Evolutionary conservation across 2,113 vertebrate genomes (phyloP), one percentile per base, ranked within the genome.

Genomic region (Myanophis thanlyinensis): DNA sequence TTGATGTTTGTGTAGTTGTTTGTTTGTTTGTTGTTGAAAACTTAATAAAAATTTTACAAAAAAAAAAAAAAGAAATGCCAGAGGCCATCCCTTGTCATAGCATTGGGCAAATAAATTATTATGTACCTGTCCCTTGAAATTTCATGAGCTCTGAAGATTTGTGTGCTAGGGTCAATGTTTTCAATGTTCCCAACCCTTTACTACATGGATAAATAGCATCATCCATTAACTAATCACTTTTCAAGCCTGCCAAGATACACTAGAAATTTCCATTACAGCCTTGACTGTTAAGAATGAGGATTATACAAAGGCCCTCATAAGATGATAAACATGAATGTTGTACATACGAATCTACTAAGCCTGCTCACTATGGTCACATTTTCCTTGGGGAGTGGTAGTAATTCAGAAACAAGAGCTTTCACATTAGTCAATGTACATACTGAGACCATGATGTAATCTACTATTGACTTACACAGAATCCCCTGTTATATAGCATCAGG

Each of bases 51-150:
- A n/a, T n/a, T n/a, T n/a, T n/a, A n/a, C n/a, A n/a, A n/a, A n/a
- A n/a, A n/a, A n/a, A n/a, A n/a, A n/a, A n/a, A n/a, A n/a, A 85
- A 85, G 91, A 89, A 35, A 44, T 15, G 0, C 53, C 85, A 87
- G 53, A 90, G 15, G 9, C 2, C 0, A 0, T 0, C 0, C 91
- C 46, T 40, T n/a, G n/a, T 0, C 23, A 47, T 62, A 1, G 12
- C 7, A 25, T 35, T 73, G n/a, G 27, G 10, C 30, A n/a, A 49
- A 22, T 25, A 25, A 15, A 84, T 80, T 52, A 84, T 87, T 62
- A 87, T 44, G 22, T 56, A 15, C 40, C 88, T 35, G 86, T 22
- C 23, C 48, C 0, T 0, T 27, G 91, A 67, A 67, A 9, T 49
- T 84, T 56, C 47, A 85, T 51, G 25, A 0, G 0, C 3, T 80